Percentiles rank a stretch among this genome's conserved stretches.
These are phyloP conservation scores for Drosophila antonietae DNA, from an alignment of 2,888 invertebrate species.

Conservation along the genomic window DNA sequence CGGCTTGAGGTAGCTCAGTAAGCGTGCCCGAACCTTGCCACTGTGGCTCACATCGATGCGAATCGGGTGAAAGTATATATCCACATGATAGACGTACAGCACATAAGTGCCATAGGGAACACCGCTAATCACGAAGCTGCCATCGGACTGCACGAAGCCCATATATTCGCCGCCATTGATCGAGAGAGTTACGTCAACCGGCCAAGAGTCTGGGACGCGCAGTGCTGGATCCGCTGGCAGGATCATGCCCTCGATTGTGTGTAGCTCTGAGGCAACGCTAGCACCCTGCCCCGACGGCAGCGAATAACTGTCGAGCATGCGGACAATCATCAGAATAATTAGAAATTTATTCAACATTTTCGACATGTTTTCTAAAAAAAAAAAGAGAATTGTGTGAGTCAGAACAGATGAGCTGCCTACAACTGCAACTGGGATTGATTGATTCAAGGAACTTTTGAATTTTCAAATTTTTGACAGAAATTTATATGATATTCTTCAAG, in stretches of 20 bases:
- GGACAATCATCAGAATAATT: slow-evolving; percentile 12
- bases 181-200: slow-evolving; percentile 86
- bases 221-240: slow-evolving; percentile 11
- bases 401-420: neutral
- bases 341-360: slow-evolving; percentile 49
- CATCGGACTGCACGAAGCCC: slow-evolving; percentile 95
- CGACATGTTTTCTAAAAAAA: slow-evolving; percentile 5
- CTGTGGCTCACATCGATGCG: slow-evolving; percentile 98
- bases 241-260: slow-evolving; percentile 45
- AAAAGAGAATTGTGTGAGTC: neutral
- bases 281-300: neutral
- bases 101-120: slow-evolving; percentile 96
- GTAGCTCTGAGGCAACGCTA: neutral
- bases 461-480: neutral
- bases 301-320: neutral
- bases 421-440: neutral
- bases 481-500: neutral
- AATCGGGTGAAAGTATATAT: slow-evolving; percentile 94
- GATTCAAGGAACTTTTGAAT: neutral
- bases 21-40: slow-evolving; percentile 97
- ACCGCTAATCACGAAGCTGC: slow-evolving; percentile 94
- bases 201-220: neutral
- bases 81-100: slow-evolving; percentile 95
- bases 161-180: slow-evolving; percentile 95
- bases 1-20: slow-evolving; percentile 96